Evolutionary conservation across 2,888 invertebrate species (phyloP).

Genomic region (Loripinus fragilis): DNA sequence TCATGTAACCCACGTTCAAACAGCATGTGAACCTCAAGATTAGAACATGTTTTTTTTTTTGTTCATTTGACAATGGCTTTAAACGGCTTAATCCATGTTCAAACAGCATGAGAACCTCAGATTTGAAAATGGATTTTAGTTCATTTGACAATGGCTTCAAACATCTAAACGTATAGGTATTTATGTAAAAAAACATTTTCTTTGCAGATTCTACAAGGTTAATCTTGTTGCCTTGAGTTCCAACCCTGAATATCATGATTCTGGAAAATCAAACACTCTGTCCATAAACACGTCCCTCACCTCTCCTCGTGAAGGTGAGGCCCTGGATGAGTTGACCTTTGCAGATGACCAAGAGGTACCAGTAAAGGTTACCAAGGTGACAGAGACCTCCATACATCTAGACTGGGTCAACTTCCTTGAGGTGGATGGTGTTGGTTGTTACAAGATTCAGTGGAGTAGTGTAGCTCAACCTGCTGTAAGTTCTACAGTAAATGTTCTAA

Average conservation of each 20-base stretch:
- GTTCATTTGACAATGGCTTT: too few relatives aligned
- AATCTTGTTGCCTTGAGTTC: constrained; percentile 79
- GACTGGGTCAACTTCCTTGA: constrained; percentile 81
- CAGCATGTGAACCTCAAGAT: too few relatives aligned
- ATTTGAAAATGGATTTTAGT: too few relatives aligned
- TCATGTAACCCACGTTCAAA: too few relatives aligned
- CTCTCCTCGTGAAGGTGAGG: constrained; percentile 61
- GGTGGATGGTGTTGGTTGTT: constrained; percentile 76
- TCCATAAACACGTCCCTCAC: constrained; percentile 73
- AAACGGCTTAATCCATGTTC: too few relatives aligned
- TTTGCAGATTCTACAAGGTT: constrained; percentile 79
- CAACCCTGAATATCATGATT: constrained; percentile 76
- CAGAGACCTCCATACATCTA: constrained; percentile 80
- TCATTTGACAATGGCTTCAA: too few relatives aligned
- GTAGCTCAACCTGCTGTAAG: constrained; percentile 82
- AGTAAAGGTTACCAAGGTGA: constrained; percentile 79
- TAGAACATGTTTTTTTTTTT: too few relatives aligned
- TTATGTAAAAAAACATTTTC: too few relatives aligned
- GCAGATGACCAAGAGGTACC: constrained; percentile 77
- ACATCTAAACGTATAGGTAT: too few relatives aligned
- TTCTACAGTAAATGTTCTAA: too few relatives aligned
- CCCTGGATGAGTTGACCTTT: constrained; percentile 65
- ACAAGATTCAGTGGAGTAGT: constrained; percentile 82
- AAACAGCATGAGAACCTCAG: too few relatives aligned
- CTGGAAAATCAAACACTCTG: constrained; percentile 79